These are phyloP conservation scores for Girardia tigrina DNA, from an alignment of 2,888 invertebrate genomes.

Conservation along the genomic window DNA sequence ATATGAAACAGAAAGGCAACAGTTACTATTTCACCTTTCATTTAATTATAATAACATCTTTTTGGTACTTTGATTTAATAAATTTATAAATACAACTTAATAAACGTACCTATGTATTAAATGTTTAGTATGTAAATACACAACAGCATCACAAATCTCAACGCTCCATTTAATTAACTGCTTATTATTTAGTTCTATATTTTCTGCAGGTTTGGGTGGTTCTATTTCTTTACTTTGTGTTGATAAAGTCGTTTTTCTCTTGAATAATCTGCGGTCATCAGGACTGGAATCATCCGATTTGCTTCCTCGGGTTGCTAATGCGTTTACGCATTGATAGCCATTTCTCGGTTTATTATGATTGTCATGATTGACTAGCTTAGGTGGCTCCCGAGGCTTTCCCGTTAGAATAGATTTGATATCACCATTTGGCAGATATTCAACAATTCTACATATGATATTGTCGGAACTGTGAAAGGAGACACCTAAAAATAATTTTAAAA, in stretches of 20 bases:
- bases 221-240: not conserved
- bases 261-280: not conserved
- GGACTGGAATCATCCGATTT: not conserved
- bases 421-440: constrained; percentile 92
- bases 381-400: not conserved
- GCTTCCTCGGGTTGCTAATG: not conserved
- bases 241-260: not conserved
- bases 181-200: not conserved
- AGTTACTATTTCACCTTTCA: too few species aligned
- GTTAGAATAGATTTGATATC: constrained; percentile 77
- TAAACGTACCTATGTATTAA: not conserved
- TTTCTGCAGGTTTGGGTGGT: not conserved
- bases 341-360: not conserved
- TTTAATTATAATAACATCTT: too few species aligned
- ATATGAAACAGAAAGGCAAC: too few species aligned
- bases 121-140: not conserved
- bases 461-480: not conserved
- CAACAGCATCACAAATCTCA: not conserved
- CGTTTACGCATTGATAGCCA: not conserved
- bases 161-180: not conserved
- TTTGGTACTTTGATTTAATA: too few species aligned
- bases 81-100: too few species aligned
- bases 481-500: not conserved
- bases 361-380: not conserved
- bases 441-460: constrained; percentile 85